Evolutionary conservation across 92 coral and sea anemone genomes (phyloP), one percentile per base, ranked within the genome.

Genomic region (Palythoa caribaeorum): DNA sequence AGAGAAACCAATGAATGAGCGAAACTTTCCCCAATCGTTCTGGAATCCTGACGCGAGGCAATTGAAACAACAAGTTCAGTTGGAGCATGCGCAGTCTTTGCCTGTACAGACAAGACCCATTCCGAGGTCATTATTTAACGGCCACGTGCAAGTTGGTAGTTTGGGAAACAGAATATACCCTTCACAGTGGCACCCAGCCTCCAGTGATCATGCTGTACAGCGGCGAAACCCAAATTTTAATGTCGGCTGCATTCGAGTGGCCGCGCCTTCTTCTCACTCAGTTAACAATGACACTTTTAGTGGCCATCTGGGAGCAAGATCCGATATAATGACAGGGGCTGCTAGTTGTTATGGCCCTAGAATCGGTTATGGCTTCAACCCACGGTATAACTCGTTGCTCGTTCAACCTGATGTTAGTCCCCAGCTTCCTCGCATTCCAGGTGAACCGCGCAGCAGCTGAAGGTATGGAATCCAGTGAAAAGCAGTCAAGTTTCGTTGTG

Each of bases 361-460:
- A 2, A 79, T 63, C 20, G 93, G 90, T 21, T 70, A 85, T 50
- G 93, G 93, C 10, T 90, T 90, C 39, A 90, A 90, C 50, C 93
- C 93, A 44, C 84, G 93, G 48, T 90, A 71, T 37, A 90, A 90
- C 79, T 90, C 90, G 50, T 48, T 86, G 63, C 90, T 90, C 73
- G 73, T 90, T 21, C 81, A 90, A 37, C 93, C 93, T 1, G 84
- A 84, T 8, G 83, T 86, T 6, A 71, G 50, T 53, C 77, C 93
- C 54, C 84, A 70, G 59, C 59, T 90, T 37, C 93, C 93, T 17
- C 90, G 40, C 47, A 66, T 81, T 66, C 86, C 86, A 35, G 86
- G 86, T 15, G 86, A 81, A 48, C 86, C 86, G 75, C 86, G 86
- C 51, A 81, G 86, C 16, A 65, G 75, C 60, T 81, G 14, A 50